These are phyloP conservation scores for Chauna torquata DNA, from an alignment of 2,113 vertebrate genomes.

Conservation along the genomic window DNA sequence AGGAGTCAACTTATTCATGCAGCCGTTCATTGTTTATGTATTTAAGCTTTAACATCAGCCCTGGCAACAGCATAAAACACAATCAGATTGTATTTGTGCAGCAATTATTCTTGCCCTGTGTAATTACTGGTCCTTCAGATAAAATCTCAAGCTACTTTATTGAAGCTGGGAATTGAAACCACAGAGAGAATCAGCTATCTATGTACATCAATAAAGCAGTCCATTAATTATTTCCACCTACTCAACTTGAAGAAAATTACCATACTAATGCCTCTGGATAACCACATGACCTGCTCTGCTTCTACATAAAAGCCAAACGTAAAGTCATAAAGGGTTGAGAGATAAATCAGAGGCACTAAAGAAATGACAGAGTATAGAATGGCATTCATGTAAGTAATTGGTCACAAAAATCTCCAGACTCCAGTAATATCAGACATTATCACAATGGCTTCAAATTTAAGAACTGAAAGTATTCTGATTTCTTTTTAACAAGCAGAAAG, in stretches of 20 bases:
- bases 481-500: neutral
- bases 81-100: conserved; percentile 51
- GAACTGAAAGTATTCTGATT: neutral
- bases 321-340: conserved; percentile 26
- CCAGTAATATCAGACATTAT: neutral
- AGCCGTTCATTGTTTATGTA: conserved; percentile 3
- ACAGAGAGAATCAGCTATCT: conserved; percentile 57
- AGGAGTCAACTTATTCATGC: neutral
- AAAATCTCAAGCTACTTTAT: conserved; percentile 73
- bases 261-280: conserved; percentile 61
- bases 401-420: conserved; percentile 50
- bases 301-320: conserved; percentile 39
- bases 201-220: conserved; percentile 69
- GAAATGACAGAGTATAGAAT: neutral
- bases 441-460: neutral
- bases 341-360: conserved; percentile 4
- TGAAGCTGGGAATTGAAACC: conserved; percentile 68
- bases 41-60: conserved; percentile 38
- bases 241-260: conserved; percentile 63
- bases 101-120: conserved; percentile 64
- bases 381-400: conserved; percentile 54
- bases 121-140: conserved; percentile 71
- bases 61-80: conserved; percentile 21
- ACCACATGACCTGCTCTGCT: conserved; percentile 10
- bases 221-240: conserved; percentile 74